Percentiles rank a stretch among this genome's conserved stretches.
Conservation (phyloP, 37 sponge, comb jelly and placozoan species). For the Hexactinellida sp. region DNA sequence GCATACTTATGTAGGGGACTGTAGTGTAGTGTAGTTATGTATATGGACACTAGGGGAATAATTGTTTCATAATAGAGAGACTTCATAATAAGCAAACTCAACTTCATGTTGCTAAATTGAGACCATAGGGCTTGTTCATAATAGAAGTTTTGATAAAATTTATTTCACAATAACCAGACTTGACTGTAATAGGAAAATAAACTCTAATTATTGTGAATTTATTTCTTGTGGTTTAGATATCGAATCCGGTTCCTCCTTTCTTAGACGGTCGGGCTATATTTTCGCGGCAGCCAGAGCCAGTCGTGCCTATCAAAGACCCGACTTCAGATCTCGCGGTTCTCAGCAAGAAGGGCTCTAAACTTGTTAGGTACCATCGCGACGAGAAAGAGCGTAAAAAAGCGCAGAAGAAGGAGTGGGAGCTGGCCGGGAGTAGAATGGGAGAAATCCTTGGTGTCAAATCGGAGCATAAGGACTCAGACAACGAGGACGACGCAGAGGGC, state of each 20-base stretch:
- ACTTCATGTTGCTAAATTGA: no score
- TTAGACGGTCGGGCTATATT: constrained; percentile 95
- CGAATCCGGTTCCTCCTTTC: constrained; percentile 93
- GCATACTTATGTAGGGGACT: no score
- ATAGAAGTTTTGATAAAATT: no score
- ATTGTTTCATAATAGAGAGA: no score
- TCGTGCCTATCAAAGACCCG: constrained; percentile 88
- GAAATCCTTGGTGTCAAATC: constrained; percentile 83
- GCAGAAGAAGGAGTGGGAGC: constrained; percentile 90
- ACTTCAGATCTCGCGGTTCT: constrained; percentile 91
- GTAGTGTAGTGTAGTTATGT: no score
- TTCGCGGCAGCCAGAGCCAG: constrained; percentile 92
- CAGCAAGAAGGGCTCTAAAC: constrained; percentile 79
- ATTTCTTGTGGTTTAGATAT: no score
- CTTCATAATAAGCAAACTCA: no score
- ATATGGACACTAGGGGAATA: no score
- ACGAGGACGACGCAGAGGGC: constrained; percentile 39
- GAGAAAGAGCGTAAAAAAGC: constrained; percentile 96
- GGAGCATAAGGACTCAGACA: constrained; percentile 57
- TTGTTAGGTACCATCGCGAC: constrained; percentile 71
- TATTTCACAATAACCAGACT: no score
- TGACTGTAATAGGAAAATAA: no score
- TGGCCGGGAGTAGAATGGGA: constrained; percentile 89
- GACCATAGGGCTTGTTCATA: no score
- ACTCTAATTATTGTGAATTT: no score